A percentile compares a stretch with the other conserved stretches of the same genome.
Conservation (phyloP, 2,888 invertebrate species). For the Eudemis profundana region DNA sequence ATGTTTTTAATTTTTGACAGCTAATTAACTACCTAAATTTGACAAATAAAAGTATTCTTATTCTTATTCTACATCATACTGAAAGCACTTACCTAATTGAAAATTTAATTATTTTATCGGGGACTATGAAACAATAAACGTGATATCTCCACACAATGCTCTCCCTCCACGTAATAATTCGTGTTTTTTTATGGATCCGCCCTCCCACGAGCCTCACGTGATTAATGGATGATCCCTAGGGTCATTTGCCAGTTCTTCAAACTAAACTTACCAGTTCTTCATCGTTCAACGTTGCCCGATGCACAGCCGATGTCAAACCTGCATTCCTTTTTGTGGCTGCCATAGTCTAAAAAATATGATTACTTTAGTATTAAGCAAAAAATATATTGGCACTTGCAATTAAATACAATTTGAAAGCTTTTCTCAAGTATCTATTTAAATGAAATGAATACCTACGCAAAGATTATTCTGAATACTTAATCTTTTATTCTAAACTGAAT, state of each 20-base stretch:
- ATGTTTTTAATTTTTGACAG: too few relatives aligned
- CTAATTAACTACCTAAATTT: too few relatives aligned
- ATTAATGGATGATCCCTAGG: too few relatives aligned
- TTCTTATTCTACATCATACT: too few relatives aligned
- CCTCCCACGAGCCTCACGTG: too few relatives aligned
- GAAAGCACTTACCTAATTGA: too few relatives aligned
- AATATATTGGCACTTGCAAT: conserved; percentile 6
- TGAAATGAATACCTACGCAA: conserved; percentile 35
- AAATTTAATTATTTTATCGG: too few relatives aligned
- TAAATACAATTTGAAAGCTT: conserved; percentile 33
- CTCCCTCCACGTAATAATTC: too few relatives aligned
- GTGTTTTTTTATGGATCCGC: too few relatives aligned
- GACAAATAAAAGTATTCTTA: too few relatives aligned
- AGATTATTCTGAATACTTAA: background rate
- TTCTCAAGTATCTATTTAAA: conserved; percentile 35
- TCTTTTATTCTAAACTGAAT: conserved; percentile 10
- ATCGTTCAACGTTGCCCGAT: conserved; percentile 98
- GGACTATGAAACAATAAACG: too few relatives aligned
- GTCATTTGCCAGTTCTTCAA: background rate
- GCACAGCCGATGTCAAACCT: conserved; percentile 98
- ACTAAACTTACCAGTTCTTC: conserved; percentile 96
- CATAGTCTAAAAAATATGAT: conserved; percentile 92
- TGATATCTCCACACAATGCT: too few relatives aligned
- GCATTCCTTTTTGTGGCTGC: conserved; percentile 99
- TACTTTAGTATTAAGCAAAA: conserved; percentile 6